A percentile compares a stretch with the other conserved stretches of the same genome.
Evolutionary conservation across 2,888 invertebrate genomes (phyloP).

Genomic region (Scelioninae gen. 2): DNA sequence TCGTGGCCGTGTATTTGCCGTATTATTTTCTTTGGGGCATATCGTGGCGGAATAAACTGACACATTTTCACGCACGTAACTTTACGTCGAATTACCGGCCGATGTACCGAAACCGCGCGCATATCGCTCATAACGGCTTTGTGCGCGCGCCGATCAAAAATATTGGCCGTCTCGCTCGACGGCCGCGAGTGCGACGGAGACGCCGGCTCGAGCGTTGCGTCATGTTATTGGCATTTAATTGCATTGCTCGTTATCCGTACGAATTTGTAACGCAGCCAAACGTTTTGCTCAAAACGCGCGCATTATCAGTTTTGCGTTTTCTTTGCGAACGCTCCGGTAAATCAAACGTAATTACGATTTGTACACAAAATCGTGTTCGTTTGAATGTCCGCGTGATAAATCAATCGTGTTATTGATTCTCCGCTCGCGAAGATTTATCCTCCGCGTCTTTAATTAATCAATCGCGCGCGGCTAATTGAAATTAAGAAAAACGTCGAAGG

Average conservation of each 20-base stretch:
- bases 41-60: constrained; percentile 43
- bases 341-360: constrained; percentile 32
- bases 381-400: constrained; percentile 26
- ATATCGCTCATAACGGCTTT: constrained; percentile 45
- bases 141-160: constrained; percentile 49
- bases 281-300: constrained; percentile 32
- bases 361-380: constrained; percentile 31
- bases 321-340: constrained; percentile 28
- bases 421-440: background rate
- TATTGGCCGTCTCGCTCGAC: constrained; percentile 26
- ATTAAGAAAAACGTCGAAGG: constrained; percentile 47
- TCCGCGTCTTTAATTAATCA: constrained; percentile 44
- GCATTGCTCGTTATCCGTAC: constrained; percentile 49
- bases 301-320: constrained; percentile 38
- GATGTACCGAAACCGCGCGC: constrained; percentile 42
- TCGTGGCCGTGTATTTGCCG: constrained; percentile 23
- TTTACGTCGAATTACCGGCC: constrained; percentile 44
- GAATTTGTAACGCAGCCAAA: constrained; percentile 34
- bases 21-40: constrained; percentile 38
- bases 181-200: background rate
- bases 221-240: constrained; percentile 55
- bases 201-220: constrained; percentile 21
- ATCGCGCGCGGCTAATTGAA: constrained; percentile 33
- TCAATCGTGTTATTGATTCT: constrained; percentile 32
- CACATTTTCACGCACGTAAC: constrained; percentile 46